Evolutionary conservation across 1,140 invertebrate genomes (phyloP), one percentile per base, ranked within the genome.

Genomic region (Drosophila obscura): DNA sequence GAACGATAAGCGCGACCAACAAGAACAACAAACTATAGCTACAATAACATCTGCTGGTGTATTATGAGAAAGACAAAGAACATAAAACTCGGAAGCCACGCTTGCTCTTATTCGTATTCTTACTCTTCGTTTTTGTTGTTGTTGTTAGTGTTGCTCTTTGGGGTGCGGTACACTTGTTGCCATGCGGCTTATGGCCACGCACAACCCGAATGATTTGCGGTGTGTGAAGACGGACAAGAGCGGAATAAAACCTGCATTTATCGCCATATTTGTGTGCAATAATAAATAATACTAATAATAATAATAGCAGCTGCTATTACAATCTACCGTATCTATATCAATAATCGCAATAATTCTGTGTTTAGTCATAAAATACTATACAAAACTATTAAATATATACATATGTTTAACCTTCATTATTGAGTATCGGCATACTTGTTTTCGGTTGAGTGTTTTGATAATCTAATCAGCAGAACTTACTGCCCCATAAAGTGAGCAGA

Each of bases 111-210:
- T 39, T 39, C 35, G 35, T 39, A 13, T 39, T 39, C 35, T 39
- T 13, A 13, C 11, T 61, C 55, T 65, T 69, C 57, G 7, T 59
- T 41, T 58, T 22, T 45, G 48, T 74, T 69, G 52, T 73, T 68
- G 43, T 51, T 77, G 31, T 39, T 56, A 5, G 35, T 39, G 35
- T 39, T 71, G 63, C 39, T 76, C 58, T 69, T 19, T 16, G 48
- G 2, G 2, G 15, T 88, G 75, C 82, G 60, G 78, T 87, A 88
- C 82, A 88, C 50, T 73, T 39, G 79, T 88, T 87, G 79, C 53
- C 63, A 79, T 63, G 79, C 45, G 66, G 66, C 75, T 22, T 87
- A 82, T 83, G 44, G 31, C 15, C 80, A 78, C 71, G 28, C 39
- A 60, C 15, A 41, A 44, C 44, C 43, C 53, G 44, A 55, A 62